Percentiles rank a stretch among this genome's conserved stretches.
phyloP scores from a whole-genome alignment of 2,113 vertebrate genomes.

The Xenopus borealis region DNA sequence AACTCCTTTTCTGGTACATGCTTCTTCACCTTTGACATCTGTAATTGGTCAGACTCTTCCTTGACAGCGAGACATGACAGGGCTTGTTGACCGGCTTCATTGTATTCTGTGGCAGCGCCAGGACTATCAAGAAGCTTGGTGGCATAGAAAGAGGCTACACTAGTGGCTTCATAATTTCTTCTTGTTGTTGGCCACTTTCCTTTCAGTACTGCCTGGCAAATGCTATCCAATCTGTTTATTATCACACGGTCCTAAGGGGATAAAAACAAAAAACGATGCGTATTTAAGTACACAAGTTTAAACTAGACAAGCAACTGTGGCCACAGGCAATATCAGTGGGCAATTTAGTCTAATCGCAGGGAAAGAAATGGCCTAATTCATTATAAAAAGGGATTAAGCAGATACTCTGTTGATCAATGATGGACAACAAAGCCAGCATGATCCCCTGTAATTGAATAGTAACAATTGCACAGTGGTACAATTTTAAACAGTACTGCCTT shows the following conservation, averaged over 20 bases:
- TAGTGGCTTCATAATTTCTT: slow-evolving; percentile 80
- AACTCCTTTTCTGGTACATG: slow-evolving; percentile 99
- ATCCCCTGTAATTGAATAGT: too few species aligned
- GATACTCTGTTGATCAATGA: too few species aligned
- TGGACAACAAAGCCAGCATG: too few species aligned
- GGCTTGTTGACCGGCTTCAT: slow-evolving; percentile 62
- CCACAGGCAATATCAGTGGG: too few species aligned
- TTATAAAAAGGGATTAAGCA: too few species aligned
- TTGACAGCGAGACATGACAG: slow-evolving; percentile 58
- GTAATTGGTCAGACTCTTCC: slow-evolving; percentile 86
- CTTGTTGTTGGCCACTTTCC: slow-evolving; percentile 91
- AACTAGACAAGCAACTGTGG: too few species aligned
- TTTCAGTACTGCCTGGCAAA: slow-evolving; percentile 96
- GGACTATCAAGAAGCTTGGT: slow-evolving; percentile 92
- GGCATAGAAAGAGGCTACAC: slow-evolving; percentile 94
- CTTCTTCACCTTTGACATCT: slow-evolving; percentile 99
- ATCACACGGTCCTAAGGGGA: slow-evolving; percentile 89
- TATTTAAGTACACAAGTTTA: too few species aligned
- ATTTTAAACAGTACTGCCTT: too few species aligned
- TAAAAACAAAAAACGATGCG: not conserved
- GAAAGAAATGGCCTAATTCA: too few species aligned
- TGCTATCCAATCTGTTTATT: slow-evolving; percentile 95
- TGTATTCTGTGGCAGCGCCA: slow-evolving; percentile 64
- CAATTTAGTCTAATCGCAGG: too few species aligned
- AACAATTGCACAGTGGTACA: too few species aligned